Base-by-base conservation (phyloP, 2,888 invertebrate species). In the Unio pictorum region DNA sequence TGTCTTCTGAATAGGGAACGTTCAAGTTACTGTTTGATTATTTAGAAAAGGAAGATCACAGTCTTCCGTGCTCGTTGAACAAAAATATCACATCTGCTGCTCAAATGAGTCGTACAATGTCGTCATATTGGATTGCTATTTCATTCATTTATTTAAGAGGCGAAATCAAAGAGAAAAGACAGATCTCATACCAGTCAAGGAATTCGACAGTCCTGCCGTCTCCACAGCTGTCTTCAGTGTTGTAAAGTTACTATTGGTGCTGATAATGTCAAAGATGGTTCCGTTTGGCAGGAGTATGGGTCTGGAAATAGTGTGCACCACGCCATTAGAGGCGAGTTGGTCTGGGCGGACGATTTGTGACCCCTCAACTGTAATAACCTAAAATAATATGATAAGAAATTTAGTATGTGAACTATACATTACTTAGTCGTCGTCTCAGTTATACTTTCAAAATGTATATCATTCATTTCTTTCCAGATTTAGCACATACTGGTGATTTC, bases 281-380 rank as follows among this genome's bases (percentile, higher is more conserved):
- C 81, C 81, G 5, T 66, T 71, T 26, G 81, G 77, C 15, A 80
- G 78, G 55, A 65, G 58, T 70, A 84, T 71, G 2, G 82, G 73
- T 8, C 68, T 60, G n/a, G 74, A 64, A 1, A 84, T 59, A 23
- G 74, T 62, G 63, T 81, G 79, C n/a, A 84, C 72, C 20, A 82
- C 73, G 34, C 84, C 84, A 66, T 84, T 84, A 54, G 71, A 71
- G 4, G 79, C 79, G 30, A 66, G 64, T 20, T 74, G 70, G 68
- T 81, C 71, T 2, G 70, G 55, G 28, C 56, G 57, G 11, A 64
- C 68, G 1, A 84, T 61, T 15, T 60, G 60, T 7, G 77, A 60
- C 6, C 82, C 84, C 18, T 81, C 75, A 1, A 75, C 74, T 4
- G 80, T 71, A 15, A 76, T 54, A 58, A 66, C 72, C 84, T 84